Percentiles rank a stretch among this genome's conserved stretches.
Conservation (phyloP, 2,888 invertebrate genomes). For the Chaetoderma sp. region DNA sequence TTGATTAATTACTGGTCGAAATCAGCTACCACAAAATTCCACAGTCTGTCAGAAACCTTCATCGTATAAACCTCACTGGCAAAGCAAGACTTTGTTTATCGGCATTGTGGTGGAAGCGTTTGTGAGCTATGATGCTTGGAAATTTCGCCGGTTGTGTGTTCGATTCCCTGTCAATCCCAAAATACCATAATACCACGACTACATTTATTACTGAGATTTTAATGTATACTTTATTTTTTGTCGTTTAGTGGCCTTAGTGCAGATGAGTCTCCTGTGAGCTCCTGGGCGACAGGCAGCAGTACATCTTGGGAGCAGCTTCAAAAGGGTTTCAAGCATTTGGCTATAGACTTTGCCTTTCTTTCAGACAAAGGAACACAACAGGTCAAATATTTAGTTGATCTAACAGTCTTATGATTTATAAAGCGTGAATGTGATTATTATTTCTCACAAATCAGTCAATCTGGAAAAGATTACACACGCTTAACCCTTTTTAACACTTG, state of each 20-base stretch:
- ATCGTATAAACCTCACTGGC: too few relatives aligned
- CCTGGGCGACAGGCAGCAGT: conserved; percentile 64
- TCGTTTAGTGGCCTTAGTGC: conserved; percentile 56
- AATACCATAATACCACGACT: too few relatives aligned
- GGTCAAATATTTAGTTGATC: conserved; percentile 39
- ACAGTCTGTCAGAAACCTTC: too few relatives aligned
- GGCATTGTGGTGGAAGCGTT: too few relatives aligned
- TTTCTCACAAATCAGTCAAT: too few relatives aligned
- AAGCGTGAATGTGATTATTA: background rate
- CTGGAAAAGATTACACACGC: too few relatives aligned
- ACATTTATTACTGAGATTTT: too few relatives aligned
- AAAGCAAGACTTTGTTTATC: too few relatives aligned
- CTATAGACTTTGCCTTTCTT: conserved; percentile 60
- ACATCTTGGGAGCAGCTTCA: conserved; percentile 63
- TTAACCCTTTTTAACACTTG: too few relatives aligned
- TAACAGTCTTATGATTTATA: background rate
- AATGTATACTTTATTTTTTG: conserved; percentile 18
- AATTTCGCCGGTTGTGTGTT: background rate
- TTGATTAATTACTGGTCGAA: too few relatives aligned
- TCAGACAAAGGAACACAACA: conserved; percentile 63
- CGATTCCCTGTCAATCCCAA: background rate
- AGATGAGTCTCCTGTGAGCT: conserved; percentile 53
- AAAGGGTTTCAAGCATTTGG: conserved; percentile 60
- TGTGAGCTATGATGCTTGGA: too few relatives aligned
- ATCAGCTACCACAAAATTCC: too few relatives aligned